phyloP scores from a whole-genome alignment of 2,888 invertebrate genomes.

The Gnatocerus cornutus region DNA sequence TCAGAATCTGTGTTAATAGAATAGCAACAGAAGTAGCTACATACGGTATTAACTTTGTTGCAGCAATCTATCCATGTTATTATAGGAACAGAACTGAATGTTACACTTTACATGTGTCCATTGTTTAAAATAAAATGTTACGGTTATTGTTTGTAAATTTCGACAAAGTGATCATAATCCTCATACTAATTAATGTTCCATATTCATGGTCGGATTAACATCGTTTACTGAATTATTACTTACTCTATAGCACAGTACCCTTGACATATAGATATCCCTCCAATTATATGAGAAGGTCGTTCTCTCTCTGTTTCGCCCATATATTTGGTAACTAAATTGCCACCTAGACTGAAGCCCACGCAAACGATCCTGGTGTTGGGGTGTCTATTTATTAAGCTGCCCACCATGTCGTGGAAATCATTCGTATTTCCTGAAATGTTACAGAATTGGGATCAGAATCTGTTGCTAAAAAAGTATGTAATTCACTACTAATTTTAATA shows the following conservation, averaged over 20 bases:
- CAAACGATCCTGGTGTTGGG: slow-evolving; percentile 85
- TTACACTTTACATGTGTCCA: too few species aligned
- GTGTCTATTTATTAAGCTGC: slow-evolving; percentile 81
- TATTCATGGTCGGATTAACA: background rate
- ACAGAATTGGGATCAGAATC: background rate
- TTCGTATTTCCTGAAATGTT: slow-evolving; percentile 86
- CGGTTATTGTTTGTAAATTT: too few species aligned
- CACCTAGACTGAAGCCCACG: slow-evolving; percentile 95
- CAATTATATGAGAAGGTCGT: slow-evolving; percentile 80
- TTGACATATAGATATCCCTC: slow-evolving; percentile 94
- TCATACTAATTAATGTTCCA: too few species aligned
- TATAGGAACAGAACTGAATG: background rate
- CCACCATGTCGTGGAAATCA: slow-evolving; percentile 89
- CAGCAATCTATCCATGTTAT: too few species aligned
- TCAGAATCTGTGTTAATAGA: slow-evolving; percentile 1
- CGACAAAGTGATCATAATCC: background rate
- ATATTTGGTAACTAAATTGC: slow-evolving; percentile 94
- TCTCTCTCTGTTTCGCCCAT: slow-evolving; percentile 83
- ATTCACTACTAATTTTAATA: too few species aligned
- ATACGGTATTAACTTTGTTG: too few species aligned
- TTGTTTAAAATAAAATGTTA: too few species aligned
- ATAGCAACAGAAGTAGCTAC: background rate
- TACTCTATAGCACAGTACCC: slow-evolving; percentile 94
- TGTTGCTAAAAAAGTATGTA: too few species aligned
- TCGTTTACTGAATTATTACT: slow-evolving; percentile 68